Evolutionary conservation across 2,888 invertebrate genomes (phyloP), one percentile per base, ranked within the genome.

Genomic region (Antheraea yamamai): DNA sequence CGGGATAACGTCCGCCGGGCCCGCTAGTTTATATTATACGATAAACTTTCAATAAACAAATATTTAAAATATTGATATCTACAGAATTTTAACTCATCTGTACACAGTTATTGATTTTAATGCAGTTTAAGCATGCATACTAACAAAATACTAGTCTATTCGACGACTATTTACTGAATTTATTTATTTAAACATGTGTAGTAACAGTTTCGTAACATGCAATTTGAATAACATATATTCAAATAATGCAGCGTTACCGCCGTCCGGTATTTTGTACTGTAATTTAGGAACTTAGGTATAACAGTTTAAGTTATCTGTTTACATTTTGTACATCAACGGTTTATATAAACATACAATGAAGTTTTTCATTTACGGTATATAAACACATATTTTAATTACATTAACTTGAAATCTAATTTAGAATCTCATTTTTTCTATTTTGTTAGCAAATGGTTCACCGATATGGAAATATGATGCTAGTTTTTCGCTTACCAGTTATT

Each of bases 151-250:
- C 16, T 30, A 3, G 30, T 14, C 16, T 66, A 4, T 66, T 30
- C 26, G 18, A 16, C 64, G 26, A 30, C 64, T 16, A 30, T 2
- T 30, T 30, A 14, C 16, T 16, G 14, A 12, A 66, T 30, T 66
- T 30, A 30, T 66, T 66, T 66, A 66, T 30, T 66, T 30, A 66
- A 30, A 30, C 4, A 30, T 16, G 16, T 66, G 20, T 26, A 64
- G n/a, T 23, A 61, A 6, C n/a, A 61, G 26, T 64, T 10, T 26
- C 14, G 14, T 30, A 66, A 66, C 16, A 26, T 66, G 30, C 26
- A 66, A 66, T 66, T 30, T 66, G 64, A 61, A 58, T 61, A 39
- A 39, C 35, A n/a, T 26, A 35, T 73, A n/a, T 39, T 35, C 61
- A 23, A 61, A 12, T 73, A 23, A n/a, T 1, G 51, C 20, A 26